Evolutionary conservation across 2,113 vertebrate species (phyloP).

Genomic region (Bubo blakistoni): DNA sequence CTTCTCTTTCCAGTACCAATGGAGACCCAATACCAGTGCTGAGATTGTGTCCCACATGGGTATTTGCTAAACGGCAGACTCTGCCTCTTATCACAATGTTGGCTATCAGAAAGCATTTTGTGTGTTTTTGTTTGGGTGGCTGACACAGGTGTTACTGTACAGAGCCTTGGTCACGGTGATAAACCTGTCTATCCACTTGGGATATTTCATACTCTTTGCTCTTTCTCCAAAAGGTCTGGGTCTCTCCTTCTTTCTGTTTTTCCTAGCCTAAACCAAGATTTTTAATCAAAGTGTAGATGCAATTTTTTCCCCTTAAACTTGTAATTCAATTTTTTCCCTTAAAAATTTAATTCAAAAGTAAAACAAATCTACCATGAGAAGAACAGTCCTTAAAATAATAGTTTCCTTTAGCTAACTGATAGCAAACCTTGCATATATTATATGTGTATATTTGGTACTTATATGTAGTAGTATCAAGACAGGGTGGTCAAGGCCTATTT

Average conservation of each 20-base stretch:
- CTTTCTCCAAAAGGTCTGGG: background rate
- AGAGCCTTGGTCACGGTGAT: accelerated
- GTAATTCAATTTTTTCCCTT: background rate
- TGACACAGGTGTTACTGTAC: background rate
- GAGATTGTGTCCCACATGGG: accelerated
- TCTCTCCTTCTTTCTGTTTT: background rate
- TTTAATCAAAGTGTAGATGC: background rate
- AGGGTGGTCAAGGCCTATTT: background rate
- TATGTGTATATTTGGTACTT: background rate
- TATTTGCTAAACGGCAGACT: background rate
- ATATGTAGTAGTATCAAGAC: background rate
- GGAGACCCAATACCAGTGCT: accelerated
- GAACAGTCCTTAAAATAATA: background rate
- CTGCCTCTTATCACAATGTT: background rate
- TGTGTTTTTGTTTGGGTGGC: background rate
- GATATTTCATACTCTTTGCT: background rate
- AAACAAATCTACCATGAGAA: background rate
- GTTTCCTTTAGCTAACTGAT: background rate
- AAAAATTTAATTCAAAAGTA: background rate
- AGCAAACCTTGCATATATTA: background rate
- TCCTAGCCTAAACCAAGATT: background rate
- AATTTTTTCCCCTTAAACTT: background rate
- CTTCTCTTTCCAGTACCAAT: accelerated
- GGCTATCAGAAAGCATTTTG: background rate
- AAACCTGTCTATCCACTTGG: background rate